Evolutionary conservation across 2,888 invertebrate species (phyloP), one percentile per base, ranked within the genome.

Genomic region (Acrobeloides nanus): DNA sequence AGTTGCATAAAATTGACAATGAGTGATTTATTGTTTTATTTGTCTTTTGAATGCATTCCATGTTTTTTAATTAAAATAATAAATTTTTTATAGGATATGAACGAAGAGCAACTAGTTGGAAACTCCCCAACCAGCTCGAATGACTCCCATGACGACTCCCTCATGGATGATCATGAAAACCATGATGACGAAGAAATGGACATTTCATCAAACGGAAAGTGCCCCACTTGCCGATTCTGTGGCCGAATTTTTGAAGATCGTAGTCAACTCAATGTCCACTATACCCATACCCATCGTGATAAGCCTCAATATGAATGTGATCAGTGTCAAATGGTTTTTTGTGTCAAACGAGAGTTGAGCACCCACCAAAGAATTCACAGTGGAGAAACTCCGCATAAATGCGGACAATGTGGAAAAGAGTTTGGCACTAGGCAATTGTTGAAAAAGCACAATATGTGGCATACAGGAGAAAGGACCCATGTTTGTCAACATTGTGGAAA

Each of bases 351-450:
- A 17, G 75, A 76, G 31, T 61, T 77, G 20, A 59, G 69, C 12
- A 75, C 75, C 24, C 76, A 77, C 54, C 57, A 67, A 55, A 72
- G 75, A 37, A 68, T 75, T 33, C 76, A 77, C 60, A 68, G 68
- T 48, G 74, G 74, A 23, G 72, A 72, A 54, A 43, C 54, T 32
- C 57, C 57, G 4, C 60, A 53, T 34, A 48, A 62, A 54, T 76
- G 76, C 56, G 58, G 64, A 5, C 65, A 68, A 20, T 76, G 76
- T 59, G 75, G 75, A 15, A 75, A 75, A 51, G 74, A 75, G 35
- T 76, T 76, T 57, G 75, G 75, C 18, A 76, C 76, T 39, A 72
- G 75, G 17, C 76, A 76, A 50, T 68, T 76, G 8, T 55, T 76
- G 45, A 68, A 74, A 45, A 72, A 76, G 33, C 76, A 76, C 59